Evolutionary conservation across 2,113 vertebrate species (phyloP).

Genomic region (Mohoua ochrocephala): DNA sequence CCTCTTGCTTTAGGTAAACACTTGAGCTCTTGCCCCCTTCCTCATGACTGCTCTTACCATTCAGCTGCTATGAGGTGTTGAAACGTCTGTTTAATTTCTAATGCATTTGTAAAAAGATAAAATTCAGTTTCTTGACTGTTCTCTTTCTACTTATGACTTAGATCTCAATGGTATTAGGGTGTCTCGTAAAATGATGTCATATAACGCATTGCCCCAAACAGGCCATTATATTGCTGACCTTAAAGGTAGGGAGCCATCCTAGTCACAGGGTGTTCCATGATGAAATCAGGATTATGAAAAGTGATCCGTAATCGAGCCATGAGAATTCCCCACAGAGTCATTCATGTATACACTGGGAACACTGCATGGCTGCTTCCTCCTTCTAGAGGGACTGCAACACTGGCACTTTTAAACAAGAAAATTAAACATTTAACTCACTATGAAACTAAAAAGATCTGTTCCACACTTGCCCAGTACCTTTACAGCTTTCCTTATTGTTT

Average conservation of each 20-base stretch:
- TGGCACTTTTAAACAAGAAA: not conserved
- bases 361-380: not conserved
- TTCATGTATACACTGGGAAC: not conserved
- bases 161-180: not conserved
- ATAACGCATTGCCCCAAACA: not conserved
- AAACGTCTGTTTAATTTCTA: not conserved
- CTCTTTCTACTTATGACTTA: not conserved
- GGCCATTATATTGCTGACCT: not conserved
- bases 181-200: not conserved
- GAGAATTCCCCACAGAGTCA: not conserved
- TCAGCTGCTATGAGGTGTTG: not conserved
- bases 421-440: not conserved
- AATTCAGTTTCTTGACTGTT: not conserved
- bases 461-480: not conserved
- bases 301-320: accelerated
- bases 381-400: not conserved
- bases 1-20: not conserved
- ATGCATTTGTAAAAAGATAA: not conserved
- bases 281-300: not conserved
- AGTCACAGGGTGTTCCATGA: not conserved
- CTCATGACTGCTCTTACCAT: not conserved
- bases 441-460: not conserved
- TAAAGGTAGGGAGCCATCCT: not conserved
- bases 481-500: not conserved
- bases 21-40: not conserved